Conservation (phyloP, 1,140 invertebrate genomes). For the Nasonia vitripennis region DNA sequence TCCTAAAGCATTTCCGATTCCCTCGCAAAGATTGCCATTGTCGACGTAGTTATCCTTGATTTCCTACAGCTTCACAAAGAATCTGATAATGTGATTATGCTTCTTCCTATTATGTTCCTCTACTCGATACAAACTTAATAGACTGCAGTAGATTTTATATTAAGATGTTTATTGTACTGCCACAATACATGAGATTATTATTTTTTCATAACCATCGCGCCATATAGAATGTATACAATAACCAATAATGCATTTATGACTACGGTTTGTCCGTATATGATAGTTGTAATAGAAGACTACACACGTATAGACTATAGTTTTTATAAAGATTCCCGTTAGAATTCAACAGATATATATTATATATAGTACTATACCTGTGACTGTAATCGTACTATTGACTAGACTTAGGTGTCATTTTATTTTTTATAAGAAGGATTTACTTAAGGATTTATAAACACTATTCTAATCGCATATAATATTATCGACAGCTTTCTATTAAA, state of each 20-base stretch:
- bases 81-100: slow-evolving; percentile 3
- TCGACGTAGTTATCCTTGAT: not conserved
- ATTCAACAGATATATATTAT: not conserved
- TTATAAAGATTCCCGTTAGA: slow-evolving; percentile 11
- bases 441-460: not conserved
- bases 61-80: not conserved
- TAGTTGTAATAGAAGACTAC: not conserved
- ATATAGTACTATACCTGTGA: not conserved
- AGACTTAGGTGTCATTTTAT: not conserved
- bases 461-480: not conserved
- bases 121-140: slow-evolving; percentile 5
- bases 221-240: slow-evolving; percentile 10
- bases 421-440: not conserved
- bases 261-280: not conserved
- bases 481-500: not conserved
- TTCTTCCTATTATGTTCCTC: slow-evolving; percentile 16
- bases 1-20: not conserved
- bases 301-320: slow-evolving; percentile 3
- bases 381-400: not conserved
- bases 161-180: not conserved
- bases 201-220: slow-evolving; percentile 6
- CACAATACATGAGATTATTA: slow-evolving; percentile 26
- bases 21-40: not conserved
- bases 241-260: not conserved
- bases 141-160: slow-evolving; percentile 14